These are phyloP conservation scores for Otis tarda DNA, from an alignment of 2,113 vertebrate species.

Conservation along the genomic window DNA sequence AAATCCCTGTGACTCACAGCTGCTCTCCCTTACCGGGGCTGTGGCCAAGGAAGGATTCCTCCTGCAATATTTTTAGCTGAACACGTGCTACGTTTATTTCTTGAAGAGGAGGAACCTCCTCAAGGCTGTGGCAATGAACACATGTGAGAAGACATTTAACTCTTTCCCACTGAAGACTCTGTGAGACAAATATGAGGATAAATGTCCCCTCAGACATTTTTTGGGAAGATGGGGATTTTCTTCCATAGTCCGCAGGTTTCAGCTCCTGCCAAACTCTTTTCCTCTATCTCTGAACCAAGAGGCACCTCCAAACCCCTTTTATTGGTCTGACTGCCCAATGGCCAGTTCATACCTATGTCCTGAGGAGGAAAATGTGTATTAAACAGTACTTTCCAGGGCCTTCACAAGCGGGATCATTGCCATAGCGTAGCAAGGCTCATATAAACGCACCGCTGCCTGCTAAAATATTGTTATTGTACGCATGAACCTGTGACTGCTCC, in stretches of 20 bases:
- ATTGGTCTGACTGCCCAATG: not conserved
- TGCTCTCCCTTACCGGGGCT: not conserved
- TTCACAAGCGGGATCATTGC: not conserved
- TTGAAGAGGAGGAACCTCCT: constrained; percentile 35
- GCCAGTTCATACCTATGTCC: not conserved
- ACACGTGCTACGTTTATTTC: not conserved
- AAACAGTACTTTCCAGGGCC: not conserved
- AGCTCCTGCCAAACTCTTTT: not conserved
- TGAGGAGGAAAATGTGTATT: not conserved
- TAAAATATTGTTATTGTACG: not conserved
- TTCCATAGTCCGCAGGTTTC: not conserved
- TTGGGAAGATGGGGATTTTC: not conserved
- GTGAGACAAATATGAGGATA: not conserved
- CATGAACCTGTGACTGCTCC: not conserved
- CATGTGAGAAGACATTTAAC: not conserved
- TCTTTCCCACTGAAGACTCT: not conserved
- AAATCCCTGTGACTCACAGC: not conserved
- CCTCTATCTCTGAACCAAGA: not conserved
- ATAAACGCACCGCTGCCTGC: not conserved
- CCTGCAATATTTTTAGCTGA: constrained; percentile 54
- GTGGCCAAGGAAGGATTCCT: constrained; percentile 57
- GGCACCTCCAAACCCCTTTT: not conserved
- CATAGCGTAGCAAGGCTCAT: not conserved
- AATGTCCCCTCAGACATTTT: not conserved
- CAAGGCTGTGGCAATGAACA: not conserved